A percentile compares a stretch with the other conserved stretches of the same genome.
Evolutionary conservation across 2,888 invertebrate species (phyloP).

Genomic region (Esperia sulphurella): DNA sequence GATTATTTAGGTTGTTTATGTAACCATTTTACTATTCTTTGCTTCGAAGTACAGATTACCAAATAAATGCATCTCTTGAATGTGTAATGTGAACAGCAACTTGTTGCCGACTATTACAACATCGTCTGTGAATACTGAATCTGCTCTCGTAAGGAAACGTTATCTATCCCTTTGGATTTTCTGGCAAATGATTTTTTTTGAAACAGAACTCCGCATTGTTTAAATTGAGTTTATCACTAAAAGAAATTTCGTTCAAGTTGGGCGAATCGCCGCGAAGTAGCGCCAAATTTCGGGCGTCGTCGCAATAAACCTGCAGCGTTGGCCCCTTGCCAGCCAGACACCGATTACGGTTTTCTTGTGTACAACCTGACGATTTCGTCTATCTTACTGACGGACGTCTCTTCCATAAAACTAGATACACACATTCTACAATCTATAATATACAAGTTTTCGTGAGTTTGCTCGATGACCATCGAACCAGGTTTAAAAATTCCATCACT

Average conservation of each 20-base stretch:
- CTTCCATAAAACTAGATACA: no score
- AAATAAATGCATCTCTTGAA: no score
- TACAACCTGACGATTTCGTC: background rate
- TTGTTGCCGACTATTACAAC: background rate
- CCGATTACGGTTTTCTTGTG: conserved; percentile 7
- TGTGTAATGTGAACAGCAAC: background rate
- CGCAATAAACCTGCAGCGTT: conserved; percentile 32
- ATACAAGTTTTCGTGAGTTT: no score
- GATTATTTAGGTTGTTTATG: no score
- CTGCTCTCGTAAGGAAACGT: background rate
- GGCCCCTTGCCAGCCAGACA: conserved; percentile 26
- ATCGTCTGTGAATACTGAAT: background rate
- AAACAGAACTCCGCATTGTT: background rate
- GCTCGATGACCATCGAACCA: no score
- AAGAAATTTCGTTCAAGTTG: conserved; percentile 14
- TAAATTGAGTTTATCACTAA: conserved; percentile 4
- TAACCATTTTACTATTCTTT: no score
- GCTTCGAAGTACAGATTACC: no score
- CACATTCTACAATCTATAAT: no score
- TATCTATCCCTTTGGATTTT: background rate
- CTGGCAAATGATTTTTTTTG: conserved; percentile 5
- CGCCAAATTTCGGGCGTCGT: conserved; percentile 29
- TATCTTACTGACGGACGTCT: background rate
- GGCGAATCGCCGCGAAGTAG: conserved; percentile 22
- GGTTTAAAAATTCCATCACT: no score